Evolutionary conservation across 2,113 vertebrate species (phyloP), one percentile per base, ranked within the genome.

Genomic region (Pristiophorus japonicus): DNA sequence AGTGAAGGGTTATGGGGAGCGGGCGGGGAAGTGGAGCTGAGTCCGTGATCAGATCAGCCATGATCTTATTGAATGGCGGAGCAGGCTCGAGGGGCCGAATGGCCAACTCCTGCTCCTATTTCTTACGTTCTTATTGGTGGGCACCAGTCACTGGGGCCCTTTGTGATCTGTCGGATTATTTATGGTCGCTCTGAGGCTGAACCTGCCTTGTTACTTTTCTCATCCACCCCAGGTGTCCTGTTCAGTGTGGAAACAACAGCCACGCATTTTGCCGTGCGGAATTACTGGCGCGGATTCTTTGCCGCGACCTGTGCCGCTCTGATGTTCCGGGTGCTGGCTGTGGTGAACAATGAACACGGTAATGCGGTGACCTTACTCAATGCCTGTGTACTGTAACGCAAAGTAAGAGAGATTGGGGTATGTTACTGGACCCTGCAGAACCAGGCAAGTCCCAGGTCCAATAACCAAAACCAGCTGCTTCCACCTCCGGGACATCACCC

Each of bases 201-300:
- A 34, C 30, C 3, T 51, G 14, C 22, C 0, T 27, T 51, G 30
- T 63, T 38, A 0, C 5, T 8, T 22, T 42, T 11, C 0, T 4
- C 24, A 27, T 5, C 87, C 2, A 51, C 34, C 84, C 20, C 95
- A 96, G 96, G 96, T 47, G 96, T 96, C 1, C 95, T 96, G 34
- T 96, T 96, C 88, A 96, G 96, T 4, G 95, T 96, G 73, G 96
- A 96, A 94, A 95, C 96, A 11, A 96, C 96, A 0, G 96, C 96
- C 5, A 96, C 96, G 1, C 96, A 96, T 51, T 96, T 96, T 47
- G 96, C 96, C 0, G 96, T 96, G 10, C 95, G 96, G 11, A 95
- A 96, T 73, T 96, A 96, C 51, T 96, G 96, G 96, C 94, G 96
- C 0, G 96, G 96, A 2, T 96, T 96, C 66, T 96, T 96, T 1